Evolutionary conservation across 2,113 vertebrate genomes (phyloP).

Genomic region (Stomatorhinus ivindoensis): DNA sequence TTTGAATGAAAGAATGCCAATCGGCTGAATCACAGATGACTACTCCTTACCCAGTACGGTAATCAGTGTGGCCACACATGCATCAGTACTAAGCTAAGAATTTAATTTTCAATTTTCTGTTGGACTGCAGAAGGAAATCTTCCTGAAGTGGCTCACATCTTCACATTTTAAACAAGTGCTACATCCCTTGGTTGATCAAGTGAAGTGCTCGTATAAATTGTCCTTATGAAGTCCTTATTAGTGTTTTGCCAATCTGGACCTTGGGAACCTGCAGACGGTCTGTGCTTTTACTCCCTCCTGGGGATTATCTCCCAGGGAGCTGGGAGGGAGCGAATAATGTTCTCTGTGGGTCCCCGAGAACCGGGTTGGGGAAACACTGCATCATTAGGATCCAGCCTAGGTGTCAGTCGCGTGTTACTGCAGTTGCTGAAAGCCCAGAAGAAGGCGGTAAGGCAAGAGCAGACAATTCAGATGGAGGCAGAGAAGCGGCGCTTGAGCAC

Average conservation of each 20-base stretch:
- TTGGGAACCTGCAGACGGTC: neutral
- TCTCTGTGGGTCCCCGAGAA: neutral
- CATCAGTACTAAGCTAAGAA: neutral
- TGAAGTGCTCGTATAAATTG: neutral
- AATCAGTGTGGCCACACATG: neutral
- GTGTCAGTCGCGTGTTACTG: constrained; percentile 13
- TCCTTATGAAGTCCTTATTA: neutral
- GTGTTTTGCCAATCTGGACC: neutral
- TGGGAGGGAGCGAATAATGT: neutral
- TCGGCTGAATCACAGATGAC: neutral
- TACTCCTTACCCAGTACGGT: neutral
- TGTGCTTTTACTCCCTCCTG: neutral
- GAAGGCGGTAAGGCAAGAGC: constrained; percentile 71
- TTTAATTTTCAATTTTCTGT: neutral
- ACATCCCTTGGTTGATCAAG: neutral
- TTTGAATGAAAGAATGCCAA: neutral
- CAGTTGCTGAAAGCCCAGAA: constrained; percentile 84
- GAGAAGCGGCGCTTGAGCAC: constrained; percentile 74
- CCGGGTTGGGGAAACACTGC: neutral
- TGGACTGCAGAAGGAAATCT: no score
- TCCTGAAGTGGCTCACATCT: neutral
- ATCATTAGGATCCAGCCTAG: neutral
- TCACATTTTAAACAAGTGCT: neutral
- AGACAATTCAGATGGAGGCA: constrained; percentile 61
- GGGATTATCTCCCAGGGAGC: neutral